These are phyloP conservation scores for Pristiophorus japonicus DNA, from an alignment of 2,113 vertebrate species.

Conservation along the genomic window DNA sequence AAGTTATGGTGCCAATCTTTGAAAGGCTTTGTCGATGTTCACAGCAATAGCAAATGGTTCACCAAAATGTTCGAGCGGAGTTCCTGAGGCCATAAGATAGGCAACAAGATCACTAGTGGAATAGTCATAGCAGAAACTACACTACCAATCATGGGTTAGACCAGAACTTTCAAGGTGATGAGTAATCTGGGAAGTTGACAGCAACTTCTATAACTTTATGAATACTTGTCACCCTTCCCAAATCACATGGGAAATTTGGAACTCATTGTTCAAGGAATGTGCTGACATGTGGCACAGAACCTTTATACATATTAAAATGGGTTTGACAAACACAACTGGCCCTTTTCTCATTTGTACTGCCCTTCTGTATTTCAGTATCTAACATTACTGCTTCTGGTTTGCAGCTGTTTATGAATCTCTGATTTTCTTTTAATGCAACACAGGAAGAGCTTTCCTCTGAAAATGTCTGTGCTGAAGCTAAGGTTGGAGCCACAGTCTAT, in stretches of 20 bases:
- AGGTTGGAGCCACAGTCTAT: conserved; percentile 70
- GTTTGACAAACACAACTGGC: not conserved
- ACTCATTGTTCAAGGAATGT: not conserved
- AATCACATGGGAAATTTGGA: not conserved
- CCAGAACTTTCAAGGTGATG: not conserved
- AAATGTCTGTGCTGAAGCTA: conserved; percentile 80
- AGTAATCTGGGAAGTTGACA: not conserved
- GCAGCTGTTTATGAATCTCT: not conserved
- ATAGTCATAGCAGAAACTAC: not conserved
- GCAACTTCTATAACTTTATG: not conserved
- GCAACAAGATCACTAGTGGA: not conserved
- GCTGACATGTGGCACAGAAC: not conserved
- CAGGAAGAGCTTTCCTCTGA: conserved; percentile 85
- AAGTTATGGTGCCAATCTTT: not conserved
- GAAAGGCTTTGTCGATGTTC: not conserved
- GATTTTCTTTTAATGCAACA: conserved; percentile 45
- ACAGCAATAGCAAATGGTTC: not conserved
- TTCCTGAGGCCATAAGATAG: not conserved
- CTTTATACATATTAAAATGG: not conserved
- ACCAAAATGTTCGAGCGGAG: not conserved
- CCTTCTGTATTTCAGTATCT: not conserved
- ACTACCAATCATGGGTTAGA: not conserved
- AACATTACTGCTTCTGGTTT: not conserved
- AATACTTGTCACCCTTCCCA: not conserved
- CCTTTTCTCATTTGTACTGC: not conserved